These are phyloP conservation scores for Aphidius gifuensis DNA, from an alignment of 1,140 invertebrate genomes.

Conservation along the genomic window DNA sequence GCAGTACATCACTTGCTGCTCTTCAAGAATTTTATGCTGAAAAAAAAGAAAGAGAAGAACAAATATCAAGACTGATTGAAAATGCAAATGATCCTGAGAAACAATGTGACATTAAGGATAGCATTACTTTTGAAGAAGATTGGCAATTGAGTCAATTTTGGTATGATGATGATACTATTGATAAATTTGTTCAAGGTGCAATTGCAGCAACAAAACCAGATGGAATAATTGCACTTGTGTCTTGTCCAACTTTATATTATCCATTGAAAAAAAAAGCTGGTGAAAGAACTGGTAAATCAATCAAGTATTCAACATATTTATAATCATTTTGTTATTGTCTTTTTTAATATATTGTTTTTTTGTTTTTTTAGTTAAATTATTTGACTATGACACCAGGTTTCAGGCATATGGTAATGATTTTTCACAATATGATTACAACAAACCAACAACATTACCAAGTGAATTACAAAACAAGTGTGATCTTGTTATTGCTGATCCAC, in stretches of 20 bases:
- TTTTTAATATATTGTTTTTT: conserved; percentile 1
- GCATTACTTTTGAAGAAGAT: conserved; percentile 71
- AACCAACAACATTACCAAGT: conserved; percentile 68
- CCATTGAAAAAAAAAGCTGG: conserved; percentile 59
- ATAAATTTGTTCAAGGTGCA: conserved; percentile 65
- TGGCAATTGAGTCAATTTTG: conserved; percentile 98
- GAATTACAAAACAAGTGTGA: conserved; percentile 68
- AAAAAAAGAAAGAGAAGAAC: conserved; percentile 60
- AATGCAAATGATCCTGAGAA: conserved; percentile 15
- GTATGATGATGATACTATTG: conserved; percentile 80
- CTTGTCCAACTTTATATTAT: conserved; percentile 83
- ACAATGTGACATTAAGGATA: conserved; percentile 40
- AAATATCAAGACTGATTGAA: conserved; percentile 47
- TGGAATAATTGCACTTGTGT: conserved; percentile 78
- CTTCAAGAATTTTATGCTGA: conserved; percentile 81
- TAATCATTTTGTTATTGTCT: too few species aligned
- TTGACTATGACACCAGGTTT: conserved; percentile 83
- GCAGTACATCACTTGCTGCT: conserved; percentile 70
- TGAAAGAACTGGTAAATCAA: conserved; percentile 44
- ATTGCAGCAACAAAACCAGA: conserved; percentile 53
- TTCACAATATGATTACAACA: conserved; percentile 86
- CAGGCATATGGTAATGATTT: conserved; percentile 75
- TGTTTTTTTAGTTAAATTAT: conserved; percentile 66
- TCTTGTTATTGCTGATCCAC: conserved; percentile 88
- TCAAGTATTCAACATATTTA: conserved; percentile 13